phyloP scores from a whole-genome alignment of 2,113 vertebrate species.

The Prunella himalayana region DNA sequence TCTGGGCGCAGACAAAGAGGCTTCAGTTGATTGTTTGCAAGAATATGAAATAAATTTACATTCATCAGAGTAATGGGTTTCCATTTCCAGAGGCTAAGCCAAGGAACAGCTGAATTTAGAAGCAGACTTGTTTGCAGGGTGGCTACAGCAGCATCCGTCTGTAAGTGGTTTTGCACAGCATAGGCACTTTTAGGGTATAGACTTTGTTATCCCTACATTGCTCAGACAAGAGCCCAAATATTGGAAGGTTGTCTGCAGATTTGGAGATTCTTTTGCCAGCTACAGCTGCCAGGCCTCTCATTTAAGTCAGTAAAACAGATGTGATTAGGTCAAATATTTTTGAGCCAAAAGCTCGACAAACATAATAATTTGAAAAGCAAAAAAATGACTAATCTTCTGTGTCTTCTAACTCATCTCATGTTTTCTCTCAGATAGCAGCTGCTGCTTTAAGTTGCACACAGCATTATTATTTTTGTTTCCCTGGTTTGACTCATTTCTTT shows the following conservation, averaged over 20 bases:
- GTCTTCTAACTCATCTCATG: slow-evolving; percentile 37
- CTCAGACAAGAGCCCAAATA: slow-evolving; percentile 43
- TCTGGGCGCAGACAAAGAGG: neutral
- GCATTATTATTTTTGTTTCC: slow-evolving; percentile 41
- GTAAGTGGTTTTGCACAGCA: neutral
- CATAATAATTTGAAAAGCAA: neutral
- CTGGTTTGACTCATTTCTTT: slow-evolving; percentile 35
- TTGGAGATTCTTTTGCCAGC: slow-evolving; percentile 6
- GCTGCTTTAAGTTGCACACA: slow-evolving; percentile 29
- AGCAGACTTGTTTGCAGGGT: neutral
- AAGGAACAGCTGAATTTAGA: slow-evolving; percentile 21
- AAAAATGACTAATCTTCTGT: slow-evolving; percentile 55
- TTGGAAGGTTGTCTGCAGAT: neutral
- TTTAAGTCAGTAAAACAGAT: slow-evolving; percentile 39
- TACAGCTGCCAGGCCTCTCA: slow-evolving; percentile 4
- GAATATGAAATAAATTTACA: slow-evolving; percentile 13
- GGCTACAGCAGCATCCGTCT: neutral
- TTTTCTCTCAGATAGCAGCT: slow-evolving; percentile 46
- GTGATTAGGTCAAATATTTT: slow-evolving; percentile 50
- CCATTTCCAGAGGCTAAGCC: neutral
- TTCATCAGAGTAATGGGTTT: neutral
- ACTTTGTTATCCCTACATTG: neutral
- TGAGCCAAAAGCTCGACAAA: slow-evolving; percentile 31
- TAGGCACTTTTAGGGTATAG: neutral
- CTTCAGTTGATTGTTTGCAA: slow-evolving; percentile 9